phyloP scores from a whole-genome alignment of 2,888 invertebrate genomes.

The Apamea crenata region DNA sequence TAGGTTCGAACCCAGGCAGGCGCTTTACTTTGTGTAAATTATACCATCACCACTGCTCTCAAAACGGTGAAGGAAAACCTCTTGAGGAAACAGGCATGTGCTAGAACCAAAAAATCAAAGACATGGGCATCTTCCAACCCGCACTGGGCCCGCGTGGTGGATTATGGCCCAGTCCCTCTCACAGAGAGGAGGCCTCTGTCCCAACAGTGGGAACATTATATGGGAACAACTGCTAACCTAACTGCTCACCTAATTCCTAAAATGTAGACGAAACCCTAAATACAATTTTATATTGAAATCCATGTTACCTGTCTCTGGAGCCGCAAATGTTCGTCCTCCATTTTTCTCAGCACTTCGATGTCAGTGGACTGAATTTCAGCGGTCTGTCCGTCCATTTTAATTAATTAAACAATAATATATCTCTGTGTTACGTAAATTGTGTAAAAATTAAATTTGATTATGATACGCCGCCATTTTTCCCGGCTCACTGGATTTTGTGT shows the following conservation, averaged over 20 bases:
- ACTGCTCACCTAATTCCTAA: not conserved
- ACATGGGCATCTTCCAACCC: too few species aligned
- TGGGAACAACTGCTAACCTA: not conserved
- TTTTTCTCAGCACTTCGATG: slow-evolving; percentile 79
- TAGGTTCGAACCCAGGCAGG: too few species aligned
- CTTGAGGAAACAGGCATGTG: too few species aligned
- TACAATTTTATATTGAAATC: slow-evolving; percentile 13
- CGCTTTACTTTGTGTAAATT: too few species aligned
- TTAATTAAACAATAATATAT: slow-evolving; percentile 57
- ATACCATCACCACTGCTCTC: too few species aligned
- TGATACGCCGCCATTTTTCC: slow-evolving; percentile 31
- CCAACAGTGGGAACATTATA: too few species aligned
- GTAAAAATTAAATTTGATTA: slow-evolving; percentile 51
- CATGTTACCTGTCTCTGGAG: slow-evolving; percentile 81
- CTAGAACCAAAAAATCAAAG: too few species aligned
- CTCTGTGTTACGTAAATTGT: slow-evolving; percentile 46
- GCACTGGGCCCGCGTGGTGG: too few species aligned
- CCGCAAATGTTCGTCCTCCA: slow-evolving; percentile 85
- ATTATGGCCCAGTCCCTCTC: too few species aligned
- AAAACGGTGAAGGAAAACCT: too few species aligned
- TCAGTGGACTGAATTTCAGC: slow-evolving; percentile 69
- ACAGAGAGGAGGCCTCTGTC: too few species aligned
- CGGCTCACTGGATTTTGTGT: slow-evolving; percentile 56
- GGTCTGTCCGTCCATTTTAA: slow-evolving; percentile 65
- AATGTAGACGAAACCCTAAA: not conserved